Evolutionary conservation across 1,140 invertebrate genomes (phyloP), one percentile per base, ranked within the genome.

Genomic region (Lepidostoma basale): DNA sequence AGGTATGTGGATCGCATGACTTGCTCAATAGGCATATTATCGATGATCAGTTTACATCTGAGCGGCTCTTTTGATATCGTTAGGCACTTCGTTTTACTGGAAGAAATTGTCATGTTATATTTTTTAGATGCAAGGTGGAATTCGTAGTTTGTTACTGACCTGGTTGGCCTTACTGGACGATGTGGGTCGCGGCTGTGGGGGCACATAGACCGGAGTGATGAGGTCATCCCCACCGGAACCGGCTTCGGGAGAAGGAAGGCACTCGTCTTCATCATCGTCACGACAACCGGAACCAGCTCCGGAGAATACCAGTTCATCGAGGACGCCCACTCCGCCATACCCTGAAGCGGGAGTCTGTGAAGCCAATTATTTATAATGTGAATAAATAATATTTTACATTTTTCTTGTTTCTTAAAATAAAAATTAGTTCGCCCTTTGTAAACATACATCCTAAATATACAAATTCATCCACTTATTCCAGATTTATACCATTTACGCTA

Each of bases 151-250:
- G n/a, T n/a, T 45, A 25, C 40, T 44, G 10, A 62, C 60, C 18
- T 14, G 22, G 8, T 33, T 62, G 23, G 26, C 33, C 73, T 84
- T 88, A 44, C 83, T 85, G 65, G 77, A 75, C 9, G 83, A 85
- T 12, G 87, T 86, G 16, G 91, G 89, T 63, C 89, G 86, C 69
- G 87, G 86, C 20, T 93, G 94, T 3, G 92, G 89, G 16, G 93
- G 91, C 10, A 94, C 90, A 79, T 95, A 96, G 0, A 96, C 93
- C 0, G 94, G 94, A 0, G 94, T 97, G 56, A 97, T 95, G 12
- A 97, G 84, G 76, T 96, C 93, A 77, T 95, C 93, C 75, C 92
- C 92, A 75, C 92, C 92, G 56, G 90, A 90, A 33, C 90, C 91
- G 12, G 89, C 87, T 73, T 94, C 92, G 52, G 91, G 92, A 36